Base-by-base conservation (phyloP, 2,797 vertebrate species). In the Sebastiscus tertius region DNA sequence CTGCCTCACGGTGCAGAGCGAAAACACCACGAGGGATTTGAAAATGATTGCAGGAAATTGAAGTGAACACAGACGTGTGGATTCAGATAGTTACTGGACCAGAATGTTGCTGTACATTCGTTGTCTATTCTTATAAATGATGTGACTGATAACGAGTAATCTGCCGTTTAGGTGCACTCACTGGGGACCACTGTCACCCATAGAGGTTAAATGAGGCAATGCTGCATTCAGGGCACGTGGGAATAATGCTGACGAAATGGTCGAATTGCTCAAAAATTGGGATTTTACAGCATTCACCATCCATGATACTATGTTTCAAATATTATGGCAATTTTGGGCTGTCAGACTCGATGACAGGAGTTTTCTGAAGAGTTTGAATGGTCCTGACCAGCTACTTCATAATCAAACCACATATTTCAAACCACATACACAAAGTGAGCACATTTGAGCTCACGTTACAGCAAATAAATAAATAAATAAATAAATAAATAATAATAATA, bases 121-220 rank as follows among this genome's bases (percentile, higher is more conserved):
- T 72, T 73, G 55, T 55, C 52, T 54, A 9, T 33, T 75, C 68
- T 39, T 46, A 65, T 54, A 14, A 46, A 65, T n/a, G 55, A 82
- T 33, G 49, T 65, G 55, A 82, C 64, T 64, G 84, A 79, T 63
- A 60, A 78, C 34, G n/a, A 20, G 33, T 77, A 79, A 91, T 88
- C 70, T 87, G 74, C 72, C 7, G 60, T 86, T 27, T 83, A 68
- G 67, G 54, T 77, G 78, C 22, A 22, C 77, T 75, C 46, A 49
- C 63, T 70, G 75, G 65, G 36, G 76, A 79, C 86, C 24, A 24
- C 76, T 20, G 67, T 34, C 1, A 46, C 66, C 64, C 76, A 63
- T 4, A 60, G 66, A 73, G 72, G 81, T 70, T 81, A 90, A 91
- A 87, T 79, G 79, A 79, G 87, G 63, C 75, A 87, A 79, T 46